Base-by-base conservation (phyloP, 1,140 invertebrate species). In the Cardiocondyla obscurior region DNA sequence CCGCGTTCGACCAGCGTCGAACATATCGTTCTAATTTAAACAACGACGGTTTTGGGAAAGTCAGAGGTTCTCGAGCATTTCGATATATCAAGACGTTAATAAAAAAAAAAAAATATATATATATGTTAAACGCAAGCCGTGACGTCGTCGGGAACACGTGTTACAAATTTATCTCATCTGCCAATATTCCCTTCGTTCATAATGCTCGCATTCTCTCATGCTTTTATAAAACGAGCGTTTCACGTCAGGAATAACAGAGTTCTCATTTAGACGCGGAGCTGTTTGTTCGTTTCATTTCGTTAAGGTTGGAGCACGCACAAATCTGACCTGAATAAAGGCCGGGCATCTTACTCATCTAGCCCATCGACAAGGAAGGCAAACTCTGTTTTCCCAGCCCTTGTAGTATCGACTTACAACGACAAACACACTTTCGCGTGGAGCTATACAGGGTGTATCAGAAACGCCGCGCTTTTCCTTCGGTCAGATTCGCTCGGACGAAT, bases 371-470 rank as follows among this genome's bases (percentile, higher is more conserved):
- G 12, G 10, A 77, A 70, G n/a, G 65, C 3, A 25, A 65, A 30
- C 10, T 22, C 16, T 14, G 10, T 60, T 19, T 36, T 57, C 57
- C 7, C 22, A 2, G 3, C 25, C 8, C 30, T 22, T 12, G n/a
- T 30, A 39, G 53, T 86, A 85, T 86, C 82, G 74, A 44, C 30
- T 86, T 39, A 73, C 74, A 46, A 58, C 19, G 33, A 51, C 46
- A 85, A 83, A 67, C 55, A 72, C 49, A 53, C n/a, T 33, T 46
- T 53, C 49, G 49, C n/a, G 67, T 33, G 30, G 49, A 30, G 10
- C 33, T 53, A 16, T 70, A 53, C 19, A 51, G 19, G 30, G 19
- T 16, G 46, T 16, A 22, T 53, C 19, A 25, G 30, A 53, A 53
- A 22, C 1, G 16, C 3, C 28, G 19, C 0, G 5, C 3, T 25